Base-by-base conservation (phyloP, 2,113 vertebrate genomes). In the Hirundichthys speculiger region DNA sequence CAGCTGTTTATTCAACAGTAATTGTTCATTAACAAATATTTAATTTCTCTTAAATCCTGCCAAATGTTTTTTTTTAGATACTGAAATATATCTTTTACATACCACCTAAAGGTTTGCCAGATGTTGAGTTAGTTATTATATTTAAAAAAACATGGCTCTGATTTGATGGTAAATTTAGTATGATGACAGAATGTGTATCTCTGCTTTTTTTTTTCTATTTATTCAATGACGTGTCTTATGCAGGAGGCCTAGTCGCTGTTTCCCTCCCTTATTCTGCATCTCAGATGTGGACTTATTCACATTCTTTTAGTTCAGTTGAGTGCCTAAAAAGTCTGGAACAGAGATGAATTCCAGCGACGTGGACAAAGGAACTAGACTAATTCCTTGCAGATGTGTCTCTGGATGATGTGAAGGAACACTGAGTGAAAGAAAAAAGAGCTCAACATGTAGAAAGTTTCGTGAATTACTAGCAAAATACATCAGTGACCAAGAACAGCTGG, bases 351-450 rank as follows among this genome's bases (percentile, higher is more conserved):
- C 88, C 87, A 88, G 86, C 80, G 50, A 92, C 85, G 84, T 90
- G 89, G 89, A 87, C 76, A 73, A 73, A 89, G 86, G 84, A 90
- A 87, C 45, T 84, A n/a, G 73, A 74, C 77, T 93, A 92, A 93
- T 91, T 81, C 51, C 56, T 91, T 88, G 73, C 92, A 93, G 86
- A 93, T 92, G 91, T 91, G 85, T 43, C 68, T 53, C 61, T 45
- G 61, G 62, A 60, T 69, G 71, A 45, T 69, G 41, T 50, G 64
- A 75, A 69, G 25, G 53, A 83, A 80, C 34, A 38, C 83, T 79
- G 79, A 47, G 47, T 50, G 41, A 25, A 12, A 30, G 41, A 54
- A 54, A 27, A 25, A 43, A 55, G 55, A 46, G 47, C 30, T 50
- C 41, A 21, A 48, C 64, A 57, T 20, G 48, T 56, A 79, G 52